A percentile compares a stretch with the other conserved stretches of the same genome.
Conservation (phyloP, 2,888 invertebrate genomes). For the Coelogynopora nodosa region DNA sequence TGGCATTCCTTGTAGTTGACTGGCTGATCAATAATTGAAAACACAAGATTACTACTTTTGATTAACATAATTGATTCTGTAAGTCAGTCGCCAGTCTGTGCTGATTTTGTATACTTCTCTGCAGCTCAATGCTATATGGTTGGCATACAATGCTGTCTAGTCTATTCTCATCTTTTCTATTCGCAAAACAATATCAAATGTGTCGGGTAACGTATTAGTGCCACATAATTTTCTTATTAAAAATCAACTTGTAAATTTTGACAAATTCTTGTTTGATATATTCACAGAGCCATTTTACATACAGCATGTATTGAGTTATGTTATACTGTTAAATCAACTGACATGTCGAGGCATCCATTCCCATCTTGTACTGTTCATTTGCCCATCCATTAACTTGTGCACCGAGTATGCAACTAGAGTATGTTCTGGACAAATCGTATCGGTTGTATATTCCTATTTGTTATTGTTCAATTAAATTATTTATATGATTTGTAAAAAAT, state of each 20-base stretch:
- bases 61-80: not conserved
- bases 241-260: not conserved
- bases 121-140: not conserved
- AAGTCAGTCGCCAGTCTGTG: not conserved
- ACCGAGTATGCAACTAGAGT: not conserved
- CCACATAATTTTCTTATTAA: too few relatives aligned
- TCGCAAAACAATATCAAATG: not conserved
- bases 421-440: not conserved
- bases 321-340: not conserved
- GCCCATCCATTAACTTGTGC: not conserved
- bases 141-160: not conserved
- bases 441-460: constrained; percentile 21
- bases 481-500: not conserved
- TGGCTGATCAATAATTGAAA: not conserved
- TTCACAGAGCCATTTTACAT: not conserved
- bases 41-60: not conserved
- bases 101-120: not conserved
- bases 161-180: too few relatives aligned
- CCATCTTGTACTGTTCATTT: not conserved
- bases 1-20: not conserved
- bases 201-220: not conserved
- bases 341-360: not conserved
- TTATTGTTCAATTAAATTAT: constrained; percentile 22
- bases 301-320: not conserved
- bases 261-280: not conserved